Percentiles rank a stretch among this genome's conserved stretches.
These are phyloP conservation scores for Xyrauchen texanus DNA, from an alignment of 2,113 vertebrate species.

Conservation along the genomic window DNA sequence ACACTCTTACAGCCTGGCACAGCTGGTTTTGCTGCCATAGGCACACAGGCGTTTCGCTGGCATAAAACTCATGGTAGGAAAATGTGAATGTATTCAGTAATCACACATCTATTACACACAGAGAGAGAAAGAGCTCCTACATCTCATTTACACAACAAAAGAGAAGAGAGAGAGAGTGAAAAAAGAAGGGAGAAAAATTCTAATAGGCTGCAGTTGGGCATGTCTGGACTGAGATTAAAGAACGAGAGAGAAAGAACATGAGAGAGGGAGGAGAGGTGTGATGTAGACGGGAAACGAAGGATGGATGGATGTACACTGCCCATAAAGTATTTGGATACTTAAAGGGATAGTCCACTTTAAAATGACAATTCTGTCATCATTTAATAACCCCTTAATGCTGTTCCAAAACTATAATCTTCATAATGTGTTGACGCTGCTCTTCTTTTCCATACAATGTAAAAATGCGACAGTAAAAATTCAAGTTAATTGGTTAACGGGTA, in stretches of 20 bases:
- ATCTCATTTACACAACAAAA: constrained; percentile 42
- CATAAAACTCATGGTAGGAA: constrained; percentile 78
- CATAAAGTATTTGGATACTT: not conserved
- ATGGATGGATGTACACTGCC: constrained; percentile 35
- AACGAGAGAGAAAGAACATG: constrained; percentile 30
- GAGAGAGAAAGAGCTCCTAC: constrained; percentile 42
- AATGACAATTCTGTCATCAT: no score
- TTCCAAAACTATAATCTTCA: no score
- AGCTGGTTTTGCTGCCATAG: constrained; percentile 70
- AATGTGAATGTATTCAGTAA: constrained; percentile 81
- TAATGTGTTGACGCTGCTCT: no score
- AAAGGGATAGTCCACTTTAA: no score
- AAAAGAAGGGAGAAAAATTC: constrained; percentile 58
- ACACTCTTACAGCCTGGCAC: constrained; percentile 64
- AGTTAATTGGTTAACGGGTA: no score
- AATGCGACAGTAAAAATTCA: no score
- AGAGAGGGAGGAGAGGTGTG: constrained; percentile 56
- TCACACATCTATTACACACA: constrained; percentile 74
- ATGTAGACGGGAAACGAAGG: constrained; percentile 63
- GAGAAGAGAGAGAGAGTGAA: constrained; percentile 64
- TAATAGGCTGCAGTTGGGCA: constrained; percentile 79
- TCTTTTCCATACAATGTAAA: no score
- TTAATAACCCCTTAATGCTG: no score
- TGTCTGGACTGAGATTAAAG: constrained; percentile 77
- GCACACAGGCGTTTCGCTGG: constrained; percentile 75